These are phyloP conservation scores for Formicarius rufipectus DNA, from an alignment of 2,113 vertebrate genomes.

Conservation along the genomic window DNA sequence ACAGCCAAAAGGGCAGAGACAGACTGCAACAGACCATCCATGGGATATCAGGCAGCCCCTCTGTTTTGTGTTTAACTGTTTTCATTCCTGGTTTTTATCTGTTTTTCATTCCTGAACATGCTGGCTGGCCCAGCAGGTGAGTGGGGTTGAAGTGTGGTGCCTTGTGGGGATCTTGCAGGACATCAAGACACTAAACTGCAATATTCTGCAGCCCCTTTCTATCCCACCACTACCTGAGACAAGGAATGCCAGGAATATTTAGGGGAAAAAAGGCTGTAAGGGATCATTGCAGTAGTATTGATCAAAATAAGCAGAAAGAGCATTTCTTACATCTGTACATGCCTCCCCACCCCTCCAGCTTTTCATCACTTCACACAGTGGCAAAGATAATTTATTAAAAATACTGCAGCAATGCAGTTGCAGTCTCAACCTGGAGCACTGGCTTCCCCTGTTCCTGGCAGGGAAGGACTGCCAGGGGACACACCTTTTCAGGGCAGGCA, in stretches of 20 bases:
- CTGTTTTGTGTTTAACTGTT: neutral
- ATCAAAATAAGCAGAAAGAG: constrained; percentile 5
- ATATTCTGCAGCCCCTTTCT: neutral
- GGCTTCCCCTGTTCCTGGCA: neutral
- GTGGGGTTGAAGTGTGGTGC: neutral
- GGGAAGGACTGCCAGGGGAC: neutral
- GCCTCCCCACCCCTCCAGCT: neutral
- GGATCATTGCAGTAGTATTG: neutral
- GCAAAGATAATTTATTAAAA: constrained; percentile 31
- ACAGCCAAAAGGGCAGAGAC: neutral
- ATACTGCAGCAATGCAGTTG: neutral
- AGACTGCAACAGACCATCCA: neutral
- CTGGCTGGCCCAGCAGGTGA: neutral
- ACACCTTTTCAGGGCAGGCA: neutral
- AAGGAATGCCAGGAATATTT: neutral
- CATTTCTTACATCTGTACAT: neutral
- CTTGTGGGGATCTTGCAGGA: neutral
- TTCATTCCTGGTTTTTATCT: neutral
- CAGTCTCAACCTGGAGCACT: neutral
- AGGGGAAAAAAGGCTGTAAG: neutral
- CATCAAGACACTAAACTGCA: neutral
- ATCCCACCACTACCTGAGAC: neutral
- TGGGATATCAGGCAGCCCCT: neutral
- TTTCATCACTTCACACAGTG: constrained; percentile 47
- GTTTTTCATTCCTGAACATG: neutral